Evolutionary conservation across 2,888 invertebrate genomes (phyloP), one percentile per base, ranked within the genome.

Genomic region (Stenodema calcarata): DNA sequence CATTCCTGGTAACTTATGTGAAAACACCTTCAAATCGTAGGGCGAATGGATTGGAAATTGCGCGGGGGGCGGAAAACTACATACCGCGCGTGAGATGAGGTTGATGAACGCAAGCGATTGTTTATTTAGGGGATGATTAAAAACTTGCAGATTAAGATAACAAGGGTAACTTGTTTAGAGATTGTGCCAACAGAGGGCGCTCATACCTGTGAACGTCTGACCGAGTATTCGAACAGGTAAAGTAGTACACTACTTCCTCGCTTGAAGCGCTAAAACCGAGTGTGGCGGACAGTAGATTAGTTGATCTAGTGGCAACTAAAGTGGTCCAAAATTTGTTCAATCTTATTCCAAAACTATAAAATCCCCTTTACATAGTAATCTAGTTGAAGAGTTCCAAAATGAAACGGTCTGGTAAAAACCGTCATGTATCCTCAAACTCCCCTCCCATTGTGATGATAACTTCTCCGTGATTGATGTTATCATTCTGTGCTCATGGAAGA

Each of bases 101-200:
- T 7, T 11, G 62, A 62, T 27, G 23, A 62, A 23, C 23, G 18
- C 62, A 18, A 41, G 42, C 42, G 44, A 78, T 78, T 78, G 78
- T 78, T 78, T 78, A 78, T 78, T 78, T 47, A 78, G 47, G 78
- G 47, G 47, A 78, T 78, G 78, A 78, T 78, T 78, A 78, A 78
- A 78, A 78, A 27, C 47, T 75, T 35, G 44, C 44, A 44, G 78
- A 78, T 78, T 78, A 78, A 78, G 78, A 78, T 78, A 78, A 78
- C 44, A 78, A 44, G 78, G 62, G 62, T 23, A 62, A 9, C 62
- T 62, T 12, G 62, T 27, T 62, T 62, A 18, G 62, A 18, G 62
- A 23, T 27, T 62, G 62, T 27, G 62, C 62, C 18, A 23, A 27
- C 62, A 62, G 62, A 23, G 62, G 18, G 62, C 62, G 23, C 62